Percentiles rank a stretch among this genome's conserved stretches.
Evolutionary conservation across 2,888 invertebrate species (phyloP).

Genomic region (Mythimna pallens): DNA sequence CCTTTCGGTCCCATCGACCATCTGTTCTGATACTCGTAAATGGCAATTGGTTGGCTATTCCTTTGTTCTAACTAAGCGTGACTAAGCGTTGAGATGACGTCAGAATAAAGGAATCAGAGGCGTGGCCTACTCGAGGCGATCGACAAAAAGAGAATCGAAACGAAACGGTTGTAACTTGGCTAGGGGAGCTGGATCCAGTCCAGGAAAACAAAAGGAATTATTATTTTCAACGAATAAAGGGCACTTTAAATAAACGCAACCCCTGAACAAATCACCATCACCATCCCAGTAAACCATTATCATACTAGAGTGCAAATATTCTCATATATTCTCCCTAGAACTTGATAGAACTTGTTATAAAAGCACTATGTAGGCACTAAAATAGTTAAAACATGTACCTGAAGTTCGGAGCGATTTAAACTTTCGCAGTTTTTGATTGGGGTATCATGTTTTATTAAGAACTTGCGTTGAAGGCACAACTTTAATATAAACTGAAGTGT

Average conservation of each 20-base stretch:
- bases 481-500: conserved; percentile 24
- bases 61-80: too few species aligned
- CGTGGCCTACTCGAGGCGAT: too few species aligned
- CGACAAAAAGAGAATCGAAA: too few species aligned
- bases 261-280: background rate
- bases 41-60: too few species aligned
- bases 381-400: conserved; percentile 57
- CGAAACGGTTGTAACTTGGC: too few species aligned
- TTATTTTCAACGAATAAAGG: too few species aligned
- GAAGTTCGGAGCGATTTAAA: conserved; percentile 57
- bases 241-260: background rate
- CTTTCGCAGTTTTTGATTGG: conserved; percentile 59
- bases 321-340: conserved; percentile 24
- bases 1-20: too few species aligned
- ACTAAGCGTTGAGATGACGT: too few species aligned
- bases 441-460: conserved; percentile 60
- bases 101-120: too few species aligned
- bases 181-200: too few species aligned
- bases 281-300: background rate
- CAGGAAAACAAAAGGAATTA: too few species aligned
- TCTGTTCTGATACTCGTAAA: too few species aligned
- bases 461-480: conserved; percentile 41
- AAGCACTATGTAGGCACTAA: conserved; percentile 59
- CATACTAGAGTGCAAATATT: conserved; percentile 25
- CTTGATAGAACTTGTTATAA: conserved; percentile 55